Percentiles rank a stretch among this genome's conserved stretches.
Evolutionary conservation across 2,797 vertebrate species (phyloP).

Genomic region (Pipistrellus kuhlii): DNA sequence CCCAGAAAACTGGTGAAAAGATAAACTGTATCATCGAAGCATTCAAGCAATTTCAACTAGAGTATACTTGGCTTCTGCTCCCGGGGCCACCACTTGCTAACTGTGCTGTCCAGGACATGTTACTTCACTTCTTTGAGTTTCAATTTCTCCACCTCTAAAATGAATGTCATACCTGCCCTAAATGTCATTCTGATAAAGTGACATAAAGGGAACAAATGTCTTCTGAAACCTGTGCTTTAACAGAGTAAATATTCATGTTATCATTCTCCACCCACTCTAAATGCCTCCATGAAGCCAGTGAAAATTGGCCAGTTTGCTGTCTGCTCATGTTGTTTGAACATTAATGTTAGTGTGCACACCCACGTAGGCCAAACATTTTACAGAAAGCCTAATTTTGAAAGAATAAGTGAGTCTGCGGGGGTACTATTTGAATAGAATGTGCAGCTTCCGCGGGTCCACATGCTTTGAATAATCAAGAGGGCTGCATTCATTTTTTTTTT

Average conservation of each 20-base stretch:
- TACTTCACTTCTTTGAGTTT: background rate
- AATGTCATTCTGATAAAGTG: background rate
- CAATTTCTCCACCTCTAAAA: background rate
- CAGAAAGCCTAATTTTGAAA: background rate
- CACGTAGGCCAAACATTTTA: background rate
- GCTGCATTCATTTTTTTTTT: background rate
- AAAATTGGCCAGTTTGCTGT: background rate
- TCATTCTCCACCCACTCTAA: background rate
- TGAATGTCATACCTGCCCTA: background rate
- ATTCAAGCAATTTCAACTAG: background rate
- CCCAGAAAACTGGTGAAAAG: background rate
- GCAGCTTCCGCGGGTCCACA: background rate
- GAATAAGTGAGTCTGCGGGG: background rate
- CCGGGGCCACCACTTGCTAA: background rate
- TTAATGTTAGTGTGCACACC: background rate
- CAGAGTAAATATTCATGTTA: background rate
- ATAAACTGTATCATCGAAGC: background rate
- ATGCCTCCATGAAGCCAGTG: background rate
- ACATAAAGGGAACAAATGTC: background rate
- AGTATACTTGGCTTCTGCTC: background rate
- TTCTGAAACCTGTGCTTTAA: background rate
- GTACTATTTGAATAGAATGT: background rate
- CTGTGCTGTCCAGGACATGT: background rate
- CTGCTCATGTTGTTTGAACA: background rate
- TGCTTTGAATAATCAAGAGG: background rate